Evolutionary conservation across 2,797 vertebrate species (phyloP), one percentile per base, ranked within the genome.

Genomic region (Alosa sapidissima): DNA sequence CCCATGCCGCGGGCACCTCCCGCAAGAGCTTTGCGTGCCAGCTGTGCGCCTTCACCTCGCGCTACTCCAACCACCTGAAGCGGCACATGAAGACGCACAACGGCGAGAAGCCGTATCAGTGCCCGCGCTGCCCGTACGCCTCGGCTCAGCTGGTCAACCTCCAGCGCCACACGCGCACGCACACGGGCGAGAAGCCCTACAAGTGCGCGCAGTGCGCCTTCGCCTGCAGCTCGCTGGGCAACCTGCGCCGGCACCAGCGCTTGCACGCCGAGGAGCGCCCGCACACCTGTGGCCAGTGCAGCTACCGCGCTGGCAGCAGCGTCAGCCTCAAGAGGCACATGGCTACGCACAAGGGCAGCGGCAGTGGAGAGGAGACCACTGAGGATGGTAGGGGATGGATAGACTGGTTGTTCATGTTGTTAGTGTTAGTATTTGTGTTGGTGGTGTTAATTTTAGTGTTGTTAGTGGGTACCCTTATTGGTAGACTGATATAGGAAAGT

Each of bases 21-120:
- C 87, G 91, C 14, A 96, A 97, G 41, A 92, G 96, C 68, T 97
- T 94, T 94, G 93, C 96, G 33, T 99, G 98, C 93, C 95, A 97
- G 72, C 95, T 98, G 89, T 99, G 98, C 93, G 85, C 95, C 92
- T 99, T 99, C 93, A 94, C 95, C 88, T 98, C 98, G 0, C 97
- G 98, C 91, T 99, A 99, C 95, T 98, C 98, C 91, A 99, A 98
- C 94, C 98, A 99, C 91, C 96, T 99, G 88, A 99, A 98, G 90
- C 96, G 98, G 83, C 98, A 99, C 95, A 98, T 99, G 97, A 96
- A 97, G 92, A 99, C 95, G 21, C 98, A 99, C 94, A 98, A 98
- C 0, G 98, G 98, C 5, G 97, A 98, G 93, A 99, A 99, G 93
- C 98, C 98, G 0, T 97, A 97, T 65, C 94, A 94, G 87, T 99